phyloP scores from a whole-genome alignment of 2,888 invertebrate species.

The Ecliptopera silaceata region DNA sequence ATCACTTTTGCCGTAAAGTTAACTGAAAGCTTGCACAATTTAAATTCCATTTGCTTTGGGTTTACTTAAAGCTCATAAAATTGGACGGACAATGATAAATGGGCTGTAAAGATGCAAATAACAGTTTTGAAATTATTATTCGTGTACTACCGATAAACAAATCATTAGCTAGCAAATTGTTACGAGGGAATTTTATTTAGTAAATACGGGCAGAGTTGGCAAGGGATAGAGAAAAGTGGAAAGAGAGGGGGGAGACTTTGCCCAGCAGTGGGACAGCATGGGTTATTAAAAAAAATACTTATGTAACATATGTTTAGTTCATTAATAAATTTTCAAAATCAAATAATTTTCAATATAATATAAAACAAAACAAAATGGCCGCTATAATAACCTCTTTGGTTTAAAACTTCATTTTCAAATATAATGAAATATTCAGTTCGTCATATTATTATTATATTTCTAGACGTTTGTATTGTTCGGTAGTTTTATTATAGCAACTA shows the following conservation, averaged over 20 bases:
- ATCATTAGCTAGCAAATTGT: slow-evolving; percentile 14
- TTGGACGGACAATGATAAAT: slow-evolving; percentile 22
- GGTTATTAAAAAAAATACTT: no score
- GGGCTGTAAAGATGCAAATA: slow-evolving; percentile 24
- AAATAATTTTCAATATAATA: no score
- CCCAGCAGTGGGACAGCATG: no score
- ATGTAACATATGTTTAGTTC: no score
- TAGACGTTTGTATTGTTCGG: slow-evolving; percentile 13
- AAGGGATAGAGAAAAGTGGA: no score
- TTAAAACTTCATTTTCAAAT: not conserved
- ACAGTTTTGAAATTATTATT: slow-evolving; percentile 22
- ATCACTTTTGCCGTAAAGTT: slow-evolving; percentile 1
- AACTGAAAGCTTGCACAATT: slow-evolving; percentile 14
- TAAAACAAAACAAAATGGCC: not conserved
- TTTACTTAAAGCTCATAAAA: slow-evolving; percentile 24
- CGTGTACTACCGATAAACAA: slow-evolving; percentile 9
- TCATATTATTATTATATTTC: slow-evolving; percentile 8
- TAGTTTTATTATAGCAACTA: slow-evolving; percentile 11
- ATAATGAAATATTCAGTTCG: slow-evolving; percentile 5
- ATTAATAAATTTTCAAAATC: no score
- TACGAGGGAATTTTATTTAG: slow-evolving; percentile 2
- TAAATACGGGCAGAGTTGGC: no score
- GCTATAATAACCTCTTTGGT: not conserved
- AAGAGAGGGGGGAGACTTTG: no score
- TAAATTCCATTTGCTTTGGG: slow-evolving; percentile 18